Percentiles rank a stretch among this genome's conserved stretches.
These are phyloP conservation scores for Diorhabda elongata DNA, from an alignment of 1,140 invertebrate genomes.

Conservation along the genomic window DNA sequence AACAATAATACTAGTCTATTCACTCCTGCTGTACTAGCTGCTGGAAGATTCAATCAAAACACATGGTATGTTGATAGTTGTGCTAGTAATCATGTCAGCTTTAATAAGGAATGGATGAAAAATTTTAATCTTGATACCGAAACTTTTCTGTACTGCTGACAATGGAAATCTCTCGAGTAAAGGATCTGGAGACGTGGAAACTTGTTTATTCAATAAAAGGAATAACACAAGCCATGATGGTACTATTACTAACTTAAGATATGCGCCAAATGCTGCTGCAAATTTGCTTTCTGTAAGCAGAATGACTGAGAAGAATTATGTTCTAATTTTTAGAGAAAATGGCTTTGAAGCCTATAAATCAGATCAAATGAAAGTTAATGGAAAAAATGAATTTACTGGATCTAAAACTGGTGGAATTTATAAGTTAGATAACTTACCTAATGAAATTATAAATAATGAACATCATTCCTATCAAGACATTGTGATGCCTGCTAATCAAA, in stretches of 20 bases:
- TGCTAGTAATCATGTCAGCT: constrained; percentile 34
- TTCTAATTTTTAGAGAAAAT: no score
- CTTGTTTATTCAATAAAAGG: not conserved
- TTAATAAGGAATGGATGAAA: constrained; percentile 23
- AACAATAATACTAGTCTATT: constrained; percentile 3
- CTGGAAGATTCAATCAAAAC: constrained; percentile 23
- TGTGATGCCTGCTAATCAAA: constrained; percentile 24
- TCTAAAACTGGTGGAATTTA: constrained; percentile 31
- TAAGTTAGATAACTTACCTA: constrained; percentile 25
- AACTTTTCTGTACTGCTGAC: no score
- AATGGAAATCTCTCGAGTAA: no score
- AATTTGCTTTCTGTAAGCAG: no score
- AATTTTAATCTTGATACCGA: no score
- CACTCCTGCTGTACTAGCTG: constrained; percentile 22
- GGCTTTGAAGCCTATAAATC: no score
- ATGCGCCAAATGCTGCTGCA: constrained; percentile 17
- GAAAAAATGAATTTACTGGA: no score
- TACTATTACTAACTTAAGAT: constrained; percentile 19
- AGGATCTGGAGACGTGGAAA: no score
- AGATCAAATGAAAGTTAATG: no score
- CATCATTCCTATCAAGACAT: constrained; percentile 5
- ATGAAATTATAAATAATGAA: no score
- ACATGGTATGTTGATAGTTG: constrained; percentile 39
- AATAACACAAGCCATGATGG: not conserved
- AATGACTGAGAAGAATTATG: no score